Percentiles rank a stretch among this genome's conserved stretches.
These are phyloP conservation scores for Xenentodon cancila DNA, from an alignment of 2,797 vertebrate genomes.

Conservation along the genomic window DNA sequence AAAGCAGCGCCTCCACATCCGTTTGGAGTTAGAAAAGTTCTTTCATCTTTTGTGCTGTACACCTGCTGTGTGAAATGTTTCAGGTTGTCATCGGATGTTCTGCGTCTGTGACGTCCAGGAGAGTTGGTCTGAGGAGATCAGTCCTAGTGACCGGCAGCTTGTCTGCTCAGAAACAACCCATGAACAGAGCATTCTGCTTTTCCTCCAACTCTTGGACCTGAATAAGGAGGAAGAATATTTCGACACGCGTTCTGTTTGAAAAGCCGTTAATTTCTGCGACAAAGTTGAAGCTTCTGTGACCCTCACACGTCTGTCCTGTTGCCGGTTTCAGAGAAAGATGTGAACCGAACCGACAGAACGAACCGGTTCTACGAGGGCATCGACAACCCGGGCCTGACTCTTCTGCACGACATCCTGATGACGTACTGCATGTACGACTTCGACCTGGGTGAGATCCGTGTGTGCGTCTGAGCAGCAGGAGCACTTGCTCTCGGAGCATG, in stretches of 20 bases:
- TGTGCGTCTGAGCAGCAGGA: too few relatives aligned
- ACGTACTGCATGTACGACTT: constrained; percentile 99
- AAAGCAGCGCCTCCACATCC: too few relatives aligned
- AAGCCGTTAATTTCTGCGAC: neutral
- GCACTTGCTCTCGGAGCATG: too few relatives aligned
- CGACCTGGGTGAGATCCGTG: constrained; percentile 87
- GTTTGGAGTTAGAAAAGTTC: too few relatives aligned
- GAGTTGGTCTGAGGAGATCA: too few relatives aligned
- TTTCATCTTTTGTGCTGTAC: too few relatives aligned
- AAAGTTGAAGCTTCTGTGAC: neutral
- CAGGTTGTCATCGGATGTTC: too few relatives aligned
- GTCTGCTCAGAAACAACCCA: too few relatives aligned
- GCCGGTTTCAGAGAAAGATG: constrained; percentile 89
- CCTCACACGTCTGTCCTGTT: neutral
- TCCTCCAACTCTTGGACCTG: neutral
- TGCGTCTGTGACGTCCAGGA: too few relatives aligned
- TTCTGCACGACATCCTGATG: constrained; percentile 98
- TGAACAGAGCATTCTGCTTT: too few relatives aligned
- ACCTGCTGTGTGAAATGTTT: too few relatives aligned
- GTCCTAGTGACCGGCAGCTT: too few relatives aligned
- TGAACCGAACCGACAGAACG: constrained; percentile 95
- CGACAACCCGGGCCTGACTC: constrained; percentile 92
- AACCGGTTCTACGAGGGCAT: constrained; percentile 96
- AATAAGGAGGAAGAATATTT: neutral
- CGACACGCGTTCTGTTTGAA: neutral